Evolutionary conservation across 2,113 vertebrate species (phyloP).

Genomic region (human (Homo sapiens)): DNA sequence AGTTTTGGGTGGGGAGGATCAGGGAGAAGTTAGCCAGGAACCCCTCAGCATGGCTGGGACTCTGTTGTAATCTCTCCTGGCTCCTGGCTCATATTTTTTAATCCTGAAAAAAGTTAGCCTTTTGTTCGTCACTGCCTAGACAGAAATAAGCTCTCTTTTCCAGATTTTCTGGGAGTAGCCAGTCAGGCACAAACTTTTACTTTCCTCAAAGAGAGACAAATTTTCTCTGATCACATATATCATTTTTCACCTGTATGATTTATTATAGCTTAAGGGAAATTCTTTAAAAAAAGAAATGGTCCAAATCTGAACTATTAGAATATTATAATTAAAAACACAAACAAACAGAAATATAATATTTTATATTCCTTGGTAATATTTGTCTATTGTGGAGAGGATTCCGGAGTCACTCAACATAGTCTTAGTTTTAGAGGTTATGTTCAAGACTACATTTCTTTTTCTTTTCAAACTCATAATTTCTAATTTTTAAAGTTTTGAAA

Average conservation of each 20-base stretch:
- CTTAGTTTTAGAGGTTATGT: background rate
- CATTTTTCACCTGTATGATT: background rate
- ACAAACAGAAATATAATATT: background rate
- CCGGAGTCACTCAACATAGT: background rate
- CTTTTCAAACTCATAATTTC: slow-evolving; percentile 7
- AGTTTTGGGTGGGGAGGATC: background rate
- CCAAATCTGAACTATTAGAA: background rate
- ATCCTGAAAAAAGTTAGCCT: background rate
- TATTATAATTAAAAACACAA: background rate
- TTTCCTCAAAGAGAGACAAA: background rate
- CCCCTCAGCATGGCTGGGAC: background rate
- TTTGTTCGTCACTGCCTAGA: background rate
- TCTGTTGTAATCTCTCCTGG: background rate
- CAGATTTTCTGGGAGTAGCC: background rate
- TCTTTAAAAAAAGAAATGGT: background rate
- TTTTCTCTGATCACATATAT: background rate
- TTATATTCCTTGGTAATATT: background rate
- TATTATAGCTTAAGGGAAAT: background rate
- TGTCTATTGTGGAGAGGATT: background rate
- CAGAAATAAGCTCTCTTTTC: background rate
- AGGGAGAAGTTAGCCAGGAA: background rate
- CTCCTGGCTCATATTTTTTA: background rate
- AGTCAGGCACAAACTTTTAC: background rate
- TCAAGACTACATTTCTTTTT: background rate
- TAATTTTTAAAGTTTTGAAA: slow-evolving; percentile 1